Base-by-base conservation (phyloP, 2,888 invertebrate species). In the Catonia carolina region DNA sequence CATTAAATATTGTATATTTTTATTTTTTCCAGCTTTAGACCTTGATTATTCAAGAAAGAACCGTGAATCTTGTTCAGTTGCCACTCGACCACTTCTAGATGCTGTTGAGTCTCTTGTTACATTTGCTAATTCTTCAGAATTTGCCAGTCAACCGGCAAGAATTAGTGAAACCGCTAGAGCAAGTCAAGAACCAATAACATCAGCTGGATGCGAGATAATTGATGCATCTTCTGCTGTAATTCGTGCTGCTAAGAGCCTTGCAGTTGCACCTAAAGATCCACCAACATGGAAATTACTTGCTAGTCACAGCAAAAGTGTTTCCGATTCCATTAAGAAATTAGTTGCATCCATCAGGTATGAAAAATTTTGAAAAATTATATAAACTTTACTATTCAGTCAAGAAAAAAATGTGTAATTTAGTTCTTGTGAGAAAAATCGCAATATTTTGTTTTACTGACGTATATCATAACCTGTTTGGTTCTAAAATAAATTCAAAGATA, bases 261-360 rank as follows among this genome's bases (percentile, higher is more conserved):
- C 93, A 0, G 80, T 93, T 23, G 83, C 88, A 49, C 94, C 96
- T 0, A 85, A 86, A 62, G 97, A 98, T 74, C 89, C 95, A 2
- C 81, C 88, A 1, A 92, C 92, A 18, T 98, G 98, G 95, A 96
- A 96, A 71, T 79, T 86, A 58, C 82, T 99, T 60, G 95, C 97
- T 1, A 84, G 84, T 66, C 93, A 96, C 76, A 95, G 95, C 70
- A 96, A 94, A 72, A 86, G 85, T 51, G 96, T 99, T 1, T 96
- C 96, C 1, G 97, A 98, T 71, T 90, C 94, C 23, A 97, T 99
- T 69, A 98, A 98, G 74, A 83, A 85, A 10, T 80, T 99, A 3
- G 95, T 97, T 3, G 85, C 91, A 12, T 90, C 92, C 62, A 93
- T 97, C 66, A 84, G 89, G 80, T 85, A 69, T n/a, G n/a, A 66